Base-by-base conservation (phyloP, 2,888 invertebrate genomes). In the Drosophila parthenogenetica region DNA sequence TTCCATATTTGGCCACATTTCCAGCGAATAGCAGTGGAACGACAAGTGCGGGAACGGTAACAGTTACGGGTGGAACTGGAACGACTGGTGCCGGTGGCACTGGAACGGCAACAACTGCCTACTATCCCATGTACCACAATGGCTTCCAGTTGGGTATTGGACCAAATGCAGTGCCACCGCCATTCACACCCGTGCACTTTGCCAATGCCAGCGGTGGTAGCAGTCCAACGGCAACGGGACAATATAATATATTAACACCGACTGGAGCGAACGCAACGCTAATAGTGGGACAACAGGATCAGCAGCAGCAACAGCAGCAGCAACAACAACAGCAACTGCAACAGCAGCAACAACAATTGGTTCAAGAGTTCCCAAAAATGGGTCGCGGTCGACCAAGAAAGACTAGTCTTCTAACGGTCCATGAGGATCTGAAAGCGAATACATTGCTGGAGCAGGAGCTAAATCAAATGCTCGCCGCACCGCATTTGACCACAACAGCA, bases 71-170 rank as follows among this genome's bases (percentile, higher is more conserved):
- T 8, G 45, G 53, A 19, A 51, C 65, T 32, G 87, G 83, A 16
- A 53, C 73, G 2, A 64, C 76, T 13, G 61, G 80, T 4, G 58
- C 43, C 25, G 74, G 77, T 19, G 71, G 79, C 35, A 25, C 25
- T 14, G 61, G 35, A 1, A 46, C 85, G 14, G 73, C 86, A 39
- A 84, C 90, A 17, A 81, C 90, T 54, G 80, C 89, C 49, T 92
- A 92, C 65, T 92, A 92, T 85, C 92, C 92, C 14, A 92, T 92
- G 92, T 92, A 92, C 80, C 92, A 92, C 64, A 92, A 92, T 81
- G 92, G 92, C 72, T 92, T 92, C 83, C 92, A 92, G 68, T 61
- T 92, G 54, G 88, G 91, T 19, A 91, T 92, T 61, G 90, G 91
- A 13, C 92, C 92, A 17, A 92, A 91, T 55, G 82, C 91, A 29